Evolutionary conservation across 2,113 vertebrate species (phyloP).

Genomic region (Takifugu flavidus): DNA sequence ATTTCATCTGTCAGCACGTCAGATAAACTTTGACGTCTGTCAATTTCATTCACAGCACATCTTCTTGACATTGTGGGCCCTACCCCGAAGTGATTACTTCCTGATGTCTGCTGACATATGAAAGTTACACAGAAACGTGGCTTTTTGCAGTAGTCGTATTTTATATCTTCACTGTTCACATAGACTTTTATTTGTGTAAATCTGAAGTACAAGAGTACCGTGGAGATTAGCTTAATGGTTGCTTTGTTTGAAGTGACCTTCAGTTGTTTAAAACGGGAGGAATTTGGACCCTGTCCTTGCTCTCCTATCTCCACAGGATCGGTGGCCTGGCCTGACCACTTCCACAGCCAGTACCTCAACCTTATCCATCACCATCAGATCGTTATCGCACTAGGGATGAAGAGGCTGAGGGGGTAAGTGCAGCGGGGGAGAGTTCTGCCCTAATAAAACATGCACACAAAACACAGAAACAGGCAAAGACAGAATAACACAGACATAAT

Average conservation of each 20-base stretch:
- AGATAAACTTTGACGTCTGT: slow-evolving; percentile 24
- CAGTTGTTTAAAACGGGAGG: slow-evolving; percentile 50
- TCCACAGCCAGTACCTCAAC: slow-evolving; percentile 74
- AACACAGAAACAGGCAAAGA: slow-evolving; percentile 24
- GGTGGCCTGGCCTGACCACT: slow-evolving; percentile 75
- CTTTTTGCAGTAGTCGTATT: slow-evolving; percentile 18
- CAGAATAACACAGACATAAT: slow-evolving; percentile 38
- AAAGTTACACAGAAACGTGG: slow-evolving; percentile 23
- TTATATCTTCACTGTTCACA: not conserved
- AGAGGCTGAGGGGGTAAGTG: slow-evolving; percentile 20
- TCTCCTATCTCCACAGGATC: slow-evolving; percentile 76
- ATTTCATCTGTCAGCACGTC: too few species aligned
- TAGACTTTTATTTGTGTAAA: not conserved
- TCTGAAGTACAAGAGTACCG: not conserved
- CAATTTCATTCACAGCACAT: slow-evolving; percentile 17
- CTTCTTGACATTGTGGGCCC: slow-evolving; percentile 34
- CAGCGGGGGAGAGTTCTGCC: slow-evolving; percentile 28
- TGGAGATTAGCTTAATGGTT: slow-evolving; percentile 49
- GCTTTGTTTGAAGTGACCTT: slow-evolving; percentile 67
- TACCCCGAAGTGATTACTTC: slow-evolving; percentile 27
- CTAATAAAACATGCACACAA: slow-evolving; percentile 26
- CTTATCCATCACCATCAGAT: slow-evolving; percentile 79
- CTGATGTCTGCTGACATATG: slow-evolving; percentile 26
- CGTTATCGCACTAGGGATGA: slow-evolving; percentile 69
- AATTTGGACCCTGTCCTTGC: slow-evolving; percentile 71